These are phyloP conservation scores for Vollenhovia emeryi DNA, from an alignment of 1,140 invertebrate genomes.

Conservation along the genomic window DNA sequence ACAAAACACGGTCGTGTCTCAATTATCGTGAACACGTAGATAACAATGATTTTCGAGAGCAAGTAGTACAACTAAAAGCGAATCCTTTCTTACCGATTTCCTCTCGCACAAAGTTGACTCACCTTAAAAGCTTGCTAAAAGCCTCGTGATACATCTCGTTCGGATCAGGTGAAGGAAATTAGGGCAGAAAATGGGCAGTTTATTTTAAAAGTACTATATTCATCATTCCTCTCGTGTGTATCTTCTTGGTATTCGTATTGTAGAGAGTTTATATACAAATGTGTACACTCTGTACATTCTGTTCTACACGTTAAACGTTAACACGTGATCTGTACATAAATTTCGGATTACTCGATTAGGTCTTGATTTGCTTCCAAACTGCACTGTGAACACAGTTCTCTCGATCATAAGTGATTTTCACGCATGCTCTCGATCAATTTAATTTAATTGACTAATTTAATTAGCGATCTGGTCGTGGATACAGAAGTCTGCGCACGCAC, in stretches of 20 bases:
- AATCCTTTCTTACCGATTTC: background rate
- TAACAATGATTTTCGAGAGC: background rate
- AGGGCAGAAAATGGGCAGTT: background rate
- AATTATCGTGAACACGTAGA: background rate
- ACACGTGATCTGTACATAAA: slow-evolving; percentile 77
- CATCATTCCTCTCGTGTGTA: slow-evolving; percentile 63
- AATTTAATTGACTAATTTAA: slow-evolving; percentile 75
- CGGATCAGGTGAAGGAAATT: background rate
- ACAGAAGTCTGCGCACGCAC: slow-evolving; percentile 39
- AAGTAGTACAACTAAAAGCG: background rate
- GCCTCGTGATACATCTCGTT: background rate
- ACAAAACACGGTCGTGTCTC: background rate
- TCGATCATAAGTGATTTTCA: slow-evolving; percentile 41
- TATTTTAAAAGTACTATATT: slow-evolving; percentile 77
- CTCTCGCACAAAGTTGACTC: background rate
- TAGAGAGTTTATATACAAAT: slow-evolving; percentile 79
- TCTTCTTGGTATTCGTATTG: slow-evolving; percentile 49
- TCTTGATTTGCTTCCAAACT: slow-evolving; percentile 36
- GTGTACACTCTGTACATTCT: slow-evolving; percentile 79
- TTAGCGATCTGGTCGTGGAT: slow-evolving; percentile 46
- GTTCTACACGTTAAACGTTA: slow-evolving; percentile 66
- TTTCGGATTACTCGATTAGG: slow-evolving; percentile 58
- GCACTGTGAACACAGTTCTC: background rate
- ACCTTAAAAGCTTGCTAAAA: slow-evolving; percentile 13
- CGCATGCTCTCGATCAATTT: background rate